phyloP scores from a whole-genome alignment of 2,888 invertebrate genomes.

The Synanthedon formicaeformis region DNA sequence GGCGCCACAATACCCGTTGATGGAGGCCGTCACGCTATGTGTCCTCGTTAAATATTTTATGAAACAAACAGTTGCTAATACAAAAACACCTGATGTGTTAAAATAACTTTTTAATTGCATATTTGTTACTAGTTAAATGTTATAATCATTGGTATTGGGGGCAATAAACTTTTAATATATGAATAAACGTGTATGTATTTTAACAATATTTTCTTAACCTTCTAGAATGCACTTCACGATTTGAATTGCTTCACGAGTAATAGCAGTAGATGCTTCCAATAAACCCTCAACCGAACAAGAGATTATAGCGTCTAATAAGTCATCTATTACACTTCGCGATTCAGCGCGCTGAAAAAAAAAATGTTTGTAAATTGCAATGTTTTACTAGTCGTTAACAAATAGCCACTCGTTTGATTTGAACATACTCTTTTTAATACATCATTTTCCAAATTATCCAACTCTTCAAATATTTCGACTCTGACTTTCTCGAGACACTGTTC shows the following conservation, averaged over 20 bases:
- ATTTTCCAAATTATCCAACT: slow-evolving; percentile 18
- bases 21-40: slow-evolving; percentile 90
- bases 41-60: slow-evolving; percentile 72
- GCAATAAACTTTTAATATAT: too few relatives aligned
- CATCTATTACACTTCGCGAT: slow-evolving; percentile 20
- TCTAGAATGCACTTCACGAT: slow-evolving; percentile 21
- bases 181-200: too few relatives aligned
- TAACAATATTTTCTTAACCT: background rate
- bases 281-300: slow-evolving; percentile 27
- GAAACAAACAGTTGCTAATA: background rate
- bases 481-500: slow-evolving; percentile 24
- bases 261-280: slow-evolving; percentile 19
- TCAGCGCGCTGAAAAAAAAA: slow-evolving; percentile 21
- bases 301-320: slow-evolving; percentile 21
- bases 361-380: background rate
- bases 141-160: too few relatives aligned
- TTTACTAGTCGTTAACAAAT: too few relatives aligned
- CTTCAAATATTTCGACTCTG: slow-evolving; percentile 17
- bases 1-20: slow-evolving; percentile 87
- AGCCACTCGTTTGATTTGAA: slow-evolving; percentile 3
- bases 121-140: too few relatives aligned
- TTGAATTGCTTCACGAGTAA: slow-evolving; percentile 19
- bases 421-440: slow-evolving; percentile 25
- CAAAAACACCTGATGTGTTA: too few relatives aligned
- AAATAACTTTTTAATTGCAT: background rate